Percentiles rank a stretch among this genome's conserved stretches.
Conservation (phyloP, 2,888 invertebrate genomes). For the Cheilosia pagana region DNA sequence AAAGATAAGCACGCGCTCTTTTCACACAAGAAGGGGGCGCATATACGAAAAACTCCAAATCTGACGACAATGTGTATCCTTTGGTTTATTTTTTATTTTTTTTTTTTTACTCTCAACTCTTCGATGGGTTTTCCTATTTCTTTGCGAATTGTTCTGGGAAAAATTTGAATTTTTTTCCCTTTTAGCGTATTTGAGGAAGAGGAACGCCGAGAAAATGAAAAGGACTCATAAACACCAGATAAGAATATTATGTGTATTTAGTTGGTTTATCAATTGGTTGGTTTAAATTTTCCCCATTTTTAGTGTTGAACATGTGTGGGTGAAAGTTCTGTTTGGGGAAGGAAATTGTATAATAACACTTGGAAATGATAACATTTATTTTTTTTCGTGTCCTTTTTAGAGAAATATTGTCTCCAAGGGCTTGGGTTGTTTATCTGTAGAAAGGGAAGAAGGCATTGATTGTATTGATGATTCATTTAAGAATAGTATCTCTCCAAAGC, state of each 20-base stretch:
- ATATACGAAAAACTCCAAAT: slow-evolving; percentile 11
- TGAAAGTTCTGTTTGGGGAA: slow-evolving; percentile 27
- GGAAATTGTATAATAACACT: slow-evolving; percentile 47
- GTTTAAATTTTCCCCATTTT: slow-evolving; percentile 27
- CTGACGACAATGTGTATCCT: slow-evolving; percentile 42
- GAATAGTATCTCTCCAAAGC: no score
- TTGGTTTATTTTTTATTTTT: slow-evolving; percentile 14
- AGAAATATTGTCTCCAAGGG: no score
- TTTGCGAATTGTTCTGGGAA: not conserved
- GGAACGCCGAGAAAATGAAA: slow-evolving; percentile 3
- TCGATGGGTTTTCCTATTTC: slow-evolving; percentile 11
- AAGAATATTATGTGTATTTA: slow-evolving; percentile 46
- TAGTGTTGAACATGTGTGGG: not conserved
- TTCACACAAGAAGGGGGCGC: not conserved
- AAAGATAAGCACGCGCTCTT: slow-evolving; percentile 58
- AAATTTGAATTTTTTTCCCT: not conserved
- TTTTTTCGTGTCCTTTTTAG: not conserved
- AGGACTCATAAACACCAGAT: slow-evolving; percentile 54
- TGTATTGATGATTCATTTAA: no score
- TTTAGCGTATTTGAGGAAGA: not conserved
- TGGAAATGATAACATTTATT: slow-evolving; percentile 7
- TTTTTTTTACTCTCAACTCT: not conserved
- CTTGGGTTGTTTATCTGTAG: no score
- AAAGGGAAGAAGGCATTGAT: no score
- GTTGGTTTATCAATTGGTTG: slow-evolving; percentile 43